Percentiles rank a stretch among this genome's conserved stretches.
These are phyloP conservation scores for Heliconius charithonia DNA, from an alignment of 2,888 invertebrate species.

Conservation along the genomic window DNA sequence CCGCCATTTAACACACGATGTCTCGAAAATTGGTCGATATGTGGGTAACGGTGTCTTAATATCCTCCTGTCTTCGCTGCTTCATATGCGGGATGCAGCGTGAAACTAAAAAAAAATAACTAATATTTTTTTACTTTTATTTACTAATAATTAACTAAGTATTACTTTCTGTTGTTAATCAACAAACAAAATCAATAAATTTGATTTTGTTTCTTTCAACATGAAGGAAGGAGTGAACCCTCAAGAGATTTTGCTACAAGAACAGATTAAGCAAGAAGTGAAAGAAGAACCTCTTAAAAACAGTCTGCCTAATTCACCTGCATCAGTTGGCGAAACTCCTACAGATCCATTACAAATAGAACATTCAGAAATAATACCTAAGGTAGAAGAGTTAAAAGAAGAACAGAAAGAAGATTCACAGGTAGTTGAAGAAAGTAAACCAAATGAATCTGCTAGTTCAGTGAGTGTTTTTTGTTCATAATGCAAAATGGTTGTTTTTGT, in stretches of 20 bases:
- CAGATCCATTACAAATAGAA: neutral
- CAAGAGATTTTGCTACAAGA: neutral
- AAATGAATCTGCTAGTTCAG: constrained; percentile 13
- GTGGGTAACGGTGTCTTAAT: neutral
- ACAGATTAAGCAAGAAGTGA: constrained; percentile 6
- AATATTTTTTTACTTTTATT: neutral
- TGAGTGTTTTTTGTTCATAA: neutral
- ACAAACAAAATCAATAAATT: no score
- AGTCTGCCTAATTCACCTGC: neutral
- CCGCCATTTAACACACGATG: no score
- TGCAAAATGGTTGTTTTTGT: no score
- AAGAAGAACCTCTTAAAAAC: neutral
- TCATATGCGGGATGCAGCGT: neutral
- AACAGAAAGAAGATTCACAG: constrained; percentile 15
- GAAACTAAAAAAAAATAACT: neutral
- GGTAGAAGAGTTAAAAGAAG: constrained; percentile 18
- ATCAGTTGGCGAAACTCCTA: neutral
- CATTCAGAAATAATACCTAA: neutral
- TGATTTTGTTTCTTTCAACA: neutral
- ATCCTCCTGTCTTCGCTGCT: neutral
- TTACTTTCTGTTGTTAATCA: no score
- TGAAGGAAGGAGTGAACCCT: constrained; percentile 24
- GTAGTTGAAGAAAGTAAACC: constrained; percentile 12
- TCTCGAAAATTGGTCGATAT: neutral
- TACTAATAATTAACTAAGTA: neutral